These are phyloP conservation scores for Ptilonorhynchus violaceus DNA, from an alignment of 2,113 vertebrate genomes.

Conservation along the genomic window DNA sequence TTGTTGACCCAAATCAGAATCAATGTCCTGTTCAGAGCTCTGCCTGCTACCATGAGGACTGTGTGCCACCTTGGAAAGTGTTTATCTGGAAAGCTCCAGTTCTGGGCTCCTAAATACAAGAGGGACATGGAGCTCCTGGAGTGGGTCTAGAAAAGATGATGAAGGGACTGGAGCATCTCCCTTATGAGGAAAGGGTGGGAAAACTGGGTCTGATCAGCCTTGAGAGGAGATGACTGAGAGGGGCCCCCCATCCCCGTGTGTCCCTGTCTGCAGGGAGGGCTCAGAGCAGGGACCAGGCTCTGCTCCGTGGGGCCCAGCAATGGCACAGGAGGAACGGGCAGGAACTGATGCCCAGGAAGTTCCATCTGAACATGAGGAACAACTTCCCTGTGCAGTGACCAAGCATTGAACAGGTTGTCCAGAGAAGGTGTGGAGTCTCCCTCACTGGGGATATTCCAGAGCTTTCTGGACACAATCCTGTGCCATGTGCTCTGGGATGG, in stretches of 20 bases:
- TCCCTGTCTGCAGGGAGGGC: background rate
- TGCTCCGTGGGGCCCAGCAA: background rate
- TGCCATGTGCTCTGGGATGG: background rate
- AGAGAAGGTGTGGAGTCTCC: background rate
- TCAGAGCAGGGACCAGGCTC: background rate
- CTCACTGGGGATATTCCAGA: background rate
- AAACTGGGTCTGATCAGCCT: background rate
- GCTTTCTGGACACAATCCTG: background rate
- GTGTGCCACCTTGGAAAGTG: background rate
- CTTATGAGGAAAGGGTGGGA: background rate
- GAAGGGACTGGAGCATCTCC: background rate
- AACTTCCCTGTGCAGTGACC: background rate
- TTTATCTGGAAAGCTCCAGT: background rate
- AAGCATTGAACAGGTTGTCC: background rate
- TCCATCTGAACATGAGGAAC: background rate
- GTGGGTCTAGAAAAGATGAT: accelerated
- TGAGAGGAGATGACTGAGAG: background rate
- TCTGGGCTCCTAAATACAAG: background rate
- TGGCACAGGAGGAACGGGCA: background rate
- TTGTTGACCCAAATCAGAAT: background rate
- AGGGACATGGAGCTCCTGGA: background rate
- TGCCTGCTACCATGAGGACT: background rate
- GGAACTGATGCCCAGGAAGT: background rate
- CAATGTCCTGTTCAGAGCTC: background rate
- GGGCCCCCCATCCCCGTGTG: too few species aligned